These are phyloP conservation scores for Petrocephalus zakoni DNA, from an alignment of 2,113 vertebrate species.

Conservation along the genomic window DNA sequence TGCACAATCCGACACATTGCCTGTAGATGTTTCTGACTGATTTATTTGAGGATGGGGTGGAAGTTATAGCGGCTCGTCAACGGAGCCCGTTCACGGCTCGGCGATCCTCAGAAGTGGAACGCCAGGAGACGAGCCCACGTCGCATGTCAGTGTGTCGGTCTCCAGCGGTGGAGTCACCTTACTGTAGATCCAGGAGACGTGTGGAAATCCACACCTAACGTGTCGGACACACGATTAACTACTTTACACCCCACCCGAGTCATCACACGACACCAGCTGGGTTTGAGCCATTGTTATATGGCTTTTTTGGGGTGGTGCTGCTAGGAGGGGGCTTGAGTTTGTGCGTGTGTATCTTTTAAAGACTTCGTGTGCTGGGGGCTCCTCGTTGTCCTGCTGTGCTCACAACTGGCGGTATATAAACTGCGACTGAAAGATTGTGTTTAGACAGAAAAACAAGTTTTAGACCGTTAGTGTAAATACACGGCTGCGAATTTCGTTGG, in stretches of 20 bases:
- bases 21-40: background rate
- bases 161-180: background rate
- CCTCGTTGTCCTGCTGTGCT: background rate
- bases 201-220: conserved; percentile 43
- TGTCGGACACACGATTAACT: conserved; percentile 56
- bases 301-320: background rate
- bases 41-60: background rate
- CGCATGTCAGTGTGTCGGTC: background rate
- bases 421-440: conserved; percentile 52
- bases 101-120: background rate
- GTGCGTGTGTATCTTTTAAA: background rate
- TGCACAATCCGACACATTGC: background rate
- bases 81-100: background rate
- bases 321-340: background rate
- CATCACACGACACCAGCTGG: conserved; percentile 50
- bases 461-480: conserved; percentile 34
- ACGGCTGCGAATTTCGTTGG: conserved; percentile 12
- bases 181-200: conserved; percentile 36
- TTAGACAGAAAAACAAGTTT: conserved; percentile 26
- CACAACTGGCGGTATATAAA: conserved; percentile 5
- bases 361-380: background rate
- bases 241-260: conserved; percentile 53
- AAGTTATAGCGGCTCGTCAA: background rate
- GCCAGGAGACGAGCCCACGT: background rate
- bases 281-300: conserved; percentile 29